A percentile compares a stretch with the other conserved stretches of the same genome.
Evolutionary conservation across 2,888 invertebrate genomes (phyloP).

Genomic region (Ormyrus thymus): DNA sequence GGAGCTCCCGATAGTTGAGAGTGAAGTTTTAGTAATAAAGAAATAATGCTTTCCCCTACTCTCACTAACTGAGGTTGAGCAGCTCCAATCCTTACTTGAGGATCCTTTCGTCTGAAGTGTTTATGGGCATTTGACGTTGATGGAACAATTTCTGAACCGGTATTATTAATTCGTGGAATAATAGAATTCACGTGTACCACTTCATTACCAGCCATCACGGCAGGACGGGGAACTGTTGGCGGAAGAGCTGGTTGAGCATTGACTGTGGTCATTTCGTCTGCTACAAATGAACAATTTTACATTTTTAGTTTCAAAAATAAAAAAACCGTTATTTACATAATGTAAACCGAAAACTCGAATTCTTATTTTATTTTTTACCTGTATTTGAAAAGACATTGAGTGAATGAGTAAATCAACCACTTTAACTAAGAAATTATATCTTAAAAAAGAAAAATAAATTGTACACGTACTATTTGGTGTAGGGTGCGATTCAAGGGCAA

Average conservation of each 20-base stretch:
- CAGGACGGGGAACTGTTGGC: conserved; percentile 69
- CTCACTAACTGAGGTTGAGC: conserved; percentile 76
- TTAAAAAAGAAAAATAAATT: neutral
- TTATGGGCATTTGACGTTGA: conserved; percentile 70
- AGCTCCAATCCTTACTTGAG: conserved; percentile 66
- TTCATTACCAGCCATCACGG: conserved; percentile 74
- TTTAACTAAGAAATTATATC: too few relatives aligned
- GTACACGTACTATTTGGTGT: conserved; percentile 66
- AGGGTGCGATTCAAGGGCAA: conserved; percentile 67
- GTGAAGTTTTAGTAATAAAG: conserved; percentile 91
- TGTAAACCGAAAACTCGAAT: too few relatives aligned
- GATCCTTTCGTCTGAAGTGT: conserved; percentile 66
- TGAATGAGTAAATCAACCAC: neutral
- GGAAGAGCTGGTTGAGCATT: conserved; percentile 68
- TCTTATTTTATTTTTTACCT: too few relatives aligned
- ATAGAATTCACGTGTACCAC: conserved; percentile 68
- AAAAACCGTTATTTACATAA: too few relatives aligned
- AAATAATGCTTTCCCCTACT: conserved; percentile 92
- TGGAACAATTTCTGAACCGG: conserved; percentile 68
- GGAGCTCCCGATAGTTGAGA: conserved; percentile 89
- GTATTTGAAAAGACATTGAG: neutral
- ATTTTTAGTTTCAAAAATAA: neutral
- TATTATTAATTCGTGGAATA: conserved; percentile 61
- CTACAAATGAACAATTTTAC: conserved; percentile 4
- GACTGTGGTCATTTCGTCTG: conserved; percentile 33